Evolutionary conservation across 2,113 vertebrate genomes (phyloP), one percentile per base, ranked within the genome.

Genomic region (Eublepharis macularius): DNA sequence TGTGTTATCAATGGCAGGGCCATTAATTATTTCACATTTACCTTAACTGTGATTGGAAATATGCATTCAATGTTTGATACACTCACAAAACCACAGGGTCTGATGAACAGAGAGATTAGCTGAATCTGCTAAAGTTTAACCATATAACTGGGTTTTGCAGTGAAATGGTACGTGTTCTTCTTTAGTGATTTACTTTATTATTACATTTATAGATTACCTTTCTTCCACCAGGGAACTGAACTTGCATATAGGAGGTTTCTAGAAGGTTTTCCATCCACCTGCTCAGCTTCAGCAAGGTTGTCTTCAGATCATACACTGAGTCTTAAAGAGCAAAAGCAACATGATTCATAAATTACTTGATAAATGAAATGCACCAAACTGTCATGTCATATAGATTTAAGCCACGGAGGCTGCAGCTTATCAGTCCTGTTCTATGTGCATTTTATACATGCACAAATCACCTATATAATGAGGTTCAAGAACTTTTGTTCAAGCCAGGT

Each of bases 21-120:
- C 43, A 84, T 68, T 84, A 77, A 84, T 84, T 54, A 78, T 77
- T 78, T 68, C 2, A 43, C 77, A 57, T 78, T 68, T 77, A 36
- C 70, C 76, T 47, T 84, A 39, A 41, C 16, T 47, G 24, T 84
- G 73, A 84, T 76, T 34, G 26, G 68, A 84, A 84, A 76, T 68
- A 65, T 39, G 82, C 39, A 45, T 73, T 73, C 14, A 39, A 14
- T 73, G 43, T 32, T 82, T 32, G n/a, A 54, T 39, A 57, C 34
- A 39, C 16, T 57, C 36, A 73, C 14, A 60, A 9, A 57, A 39
- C 29, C 17, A n/a, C 70, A 54, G 4, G 60, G 16, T n/a, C 29
- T 45, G 39, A 34, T 47, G 57, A n/a, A 45, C 10, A 24, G 65
- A 24, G 65, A 51, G 19, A 10, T 82, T n/a, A 63, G 49, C 4